Conservation (phyloP, 1,140 invertebrate genomes). For the Penaeus indicus region DNA sequence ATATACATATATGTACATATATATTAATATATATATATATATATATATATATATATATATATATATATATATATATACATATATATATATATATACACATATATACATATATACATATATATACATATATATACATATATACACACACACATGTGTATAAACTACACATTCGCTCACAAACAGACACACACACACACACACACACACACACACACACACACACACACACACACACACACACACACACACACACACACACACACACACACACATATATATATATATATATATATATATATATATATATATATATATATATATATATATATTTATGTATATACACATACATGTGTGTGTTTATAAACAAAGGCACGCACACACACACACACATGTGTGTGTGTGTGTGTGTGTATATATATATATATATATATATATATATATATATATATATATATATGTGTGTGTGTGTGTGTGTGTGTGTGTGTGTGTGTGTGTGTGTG, state of each 20-base stretch:
- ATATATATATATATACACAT: conserved; percentile 17
- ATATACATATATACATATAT: conserved; percentile 1
- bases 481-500: too few relatives aligned
- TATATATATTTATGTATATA: conserved; percentile 6
- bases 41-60: too few relatives aligned
- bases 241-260: not conserved
- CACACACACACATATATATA: not conserved
- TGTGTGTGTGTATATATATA: conserved; percentile 15
- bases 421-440: conserved; percentile 30
- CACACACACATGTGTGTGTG: not conserved
- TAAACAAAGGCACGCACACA: not conserved
- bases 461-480: too few relatives aligned
- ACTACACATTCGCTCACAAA: too few relatives aligned
- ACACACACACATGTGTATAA: not conserved
- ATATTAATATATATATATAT: too few relatives aligned
- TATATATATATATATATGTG: conserved; percentile 4
- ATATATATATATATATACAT: not conserved
- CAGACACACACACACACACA: not conserved
- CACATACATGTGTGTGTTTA: not conserved
- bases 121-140: not conserved
- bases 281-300: conserved; percentile 16
- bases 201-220: not conserved
- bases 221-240: too few relatives aligned
- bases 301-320: conserved; percentile 12
- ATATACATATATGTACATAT: too few relatives aligned